Conservation (phyloP, 2,888 invertebrate species). For the Trachelus tabidus region DNA sequence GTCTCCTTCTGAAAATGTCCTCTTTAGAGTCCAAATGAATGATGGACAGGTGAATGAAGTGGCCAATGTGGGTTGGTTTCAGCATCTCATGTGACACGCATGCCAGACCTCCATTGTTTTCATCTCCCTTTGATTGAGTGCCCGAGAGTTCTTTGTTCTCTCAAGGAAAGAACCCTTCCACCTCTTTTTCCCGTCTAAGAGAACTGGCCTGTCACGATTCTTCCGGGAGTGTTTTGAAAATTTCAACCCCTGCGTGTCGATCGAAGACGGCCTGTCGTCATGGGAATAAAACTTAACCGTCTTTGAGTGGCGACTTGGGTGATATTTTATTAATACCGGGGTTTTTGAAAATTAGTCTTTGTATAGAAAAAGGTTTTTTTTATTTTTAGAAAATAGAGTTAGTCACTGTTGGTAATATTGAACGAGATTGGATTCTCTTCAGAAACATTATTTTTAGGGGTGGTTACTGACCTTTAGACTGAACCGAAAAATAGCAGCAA, state of each 20-base stretch:
- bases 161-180: constrained; percentile 7
- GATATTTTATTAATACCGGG: too few species aligned
- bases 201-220: constrained; percentile 15
- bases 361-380: neutral
- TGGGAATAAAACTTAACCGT: too few species aligned
- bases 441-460: too few species aligned
- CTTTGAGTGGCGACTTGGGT: too few species aligned
- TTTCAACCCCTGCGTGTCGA: neutral
- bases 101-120: constrained; percentile 60
- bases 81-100: constrained; percentile 64
- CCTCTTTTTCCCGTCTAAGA: constrained; percentile 3
- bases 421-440: too few species aligned
- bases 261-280: too few species aligned
- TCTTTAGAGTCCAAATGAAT: constrained; percentile 48
- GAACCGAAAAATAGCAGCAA: too few species aligned
- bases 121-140: constrained; percentile 58
- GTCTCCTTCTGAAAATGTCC: constrained; percentile 53
- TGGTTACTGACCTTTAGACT: too few species aligned
- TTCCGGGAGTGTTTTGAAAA: constrained; percentile 9
- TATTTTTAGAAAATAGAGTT: too few species aligned
- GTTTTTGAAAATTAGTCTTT: too few species aligned
- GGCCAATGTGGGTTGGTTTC: constrained; percentile 66
- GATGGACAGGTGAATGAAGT: constrained; percentile 66
- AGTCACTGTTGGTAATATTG: too few species aligned
- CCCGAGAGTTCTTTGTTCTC: constrained; percentile 41